These are phyloP conservation scores for Ethmia dodecea DNA, from an alignment of 2,888 invertebrate genomes.

Conservation along the genomic window DNA sequence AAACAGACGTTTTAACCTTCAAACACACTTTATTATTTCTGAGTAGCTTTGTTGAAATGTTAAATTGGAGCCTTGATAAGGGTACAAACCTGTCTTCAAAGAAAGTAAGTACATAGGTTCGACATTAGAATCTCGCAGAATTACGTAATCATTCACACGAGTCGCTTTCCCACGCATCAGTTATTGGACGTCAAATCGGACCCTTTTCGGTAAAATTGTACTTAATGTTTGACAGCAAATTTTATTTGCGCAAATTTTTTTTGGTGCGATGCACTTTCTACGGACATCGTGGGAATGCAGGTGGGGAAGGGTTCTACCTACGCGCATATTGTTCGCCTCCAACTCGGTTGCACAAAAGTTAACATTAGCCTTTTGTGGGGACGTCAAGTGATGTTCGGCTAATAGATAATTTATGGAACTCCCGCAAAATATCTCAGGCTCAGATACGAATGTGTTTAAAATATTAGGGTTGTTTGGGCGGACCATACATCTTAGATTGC, in stretches of 20 bases:
- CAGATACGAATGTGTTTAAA: slow-evolving; percentile 47
- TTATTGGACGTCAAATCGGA: slow-evolving; percentile 36
- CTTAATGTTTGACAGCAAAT: slow-evolving; percentile 63
- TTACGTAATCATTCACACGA: slow-evolving; percentile 29
- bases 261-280: slow-evolving; percentile 60
- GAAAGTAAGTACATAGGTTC: slow-evolving; percentile 1
- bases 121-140: slow-evolving; percentile 2
- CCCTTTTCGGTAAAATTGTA: slow-evolving; percentile 59
- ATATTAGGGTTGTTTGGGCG: slow-evolving; percentile 65
- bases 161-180: slow-evolving; percentile 54
- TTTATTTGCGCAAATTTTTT: slow-evolving; percentile 69
- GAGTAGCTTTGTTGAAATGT: slow-evolving; percentile 12
- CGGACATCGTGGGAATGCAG: slow-evolving; percentile 71
- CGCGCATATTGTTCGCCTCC: slow-evolving; percentile 45
- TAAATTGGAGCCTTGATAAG: slow-evolving; percentile 15
- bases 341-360: slow-evolving; percentile 70
- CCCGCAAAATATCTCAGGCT: slow-evolving; percentile 47
- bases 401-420: slow-evolving; percentile 74
- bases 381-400: slow-evolving; percentile 69
- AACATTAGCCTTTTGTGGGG: slow-evolving; percentile 60
- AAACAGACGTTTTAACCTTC: slow-evolving; percentile 8
- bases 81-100: slow-evolving; percentile 11
- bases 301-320: slow-evolving; percentile 69
- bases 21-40: slow-evolving; percentile 11
- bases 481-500: slow-evolving; percentile 38